These are phyloP conservation scores for Stenotaenia linearis DNA, from an alignment of 2,888 invertebrate species.

Conservation along the genomic window DNA sequence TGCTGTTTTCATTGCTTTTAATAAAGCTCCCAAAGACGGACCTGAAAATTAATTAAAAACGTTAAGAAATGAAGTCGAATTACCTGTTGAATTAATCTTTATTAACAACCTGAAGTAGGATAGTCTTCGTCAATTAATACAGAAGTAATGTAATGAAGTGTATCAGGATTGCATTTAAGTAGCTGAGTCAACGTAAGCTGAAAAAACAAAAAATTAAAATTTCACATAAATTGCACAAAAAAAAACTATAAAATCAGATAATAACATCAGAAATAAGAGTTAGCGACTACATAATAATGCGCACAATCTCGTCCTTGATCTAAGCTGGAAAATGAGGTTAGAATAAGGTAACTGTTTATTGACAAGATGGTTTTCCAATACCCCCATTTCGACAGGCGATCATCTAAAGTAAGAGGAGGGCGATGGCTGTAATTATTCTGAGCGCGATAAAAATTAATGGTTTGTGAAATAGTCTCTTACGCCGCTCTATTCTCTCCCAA, in stretches of 20 bases:
- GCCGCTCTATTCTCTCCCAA: neutral
- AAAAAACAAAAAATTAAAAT: neutral
- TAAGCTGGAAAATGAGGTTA: neutral
- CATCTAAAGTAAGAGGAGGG: neutral
- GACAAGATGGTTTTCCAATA: conserved; percentile 4
- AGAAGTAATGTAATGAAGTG: conserved; percentile 33
- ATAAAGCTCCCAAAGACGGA: conserved; percentile 26
- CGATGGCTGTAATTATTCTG: neutral
- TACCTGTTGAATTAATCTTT: neutral
- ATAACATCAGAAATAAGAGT: neutral
- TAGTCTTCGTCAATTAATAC: conserved; percentile 29
- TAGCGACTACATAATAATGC: neutral
- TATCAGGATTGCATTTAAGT: conserved; percentile 34
- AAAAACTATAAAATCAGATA: neutral
- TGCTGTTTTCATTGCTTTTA: conserved; percentile 29
- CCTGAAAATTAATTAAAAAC: neutral
- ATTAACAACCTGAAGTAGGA: conserved; percentile 29
- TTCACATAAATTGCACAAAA: too few species aligned
- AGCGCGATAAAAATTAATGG: conserved; percentile 1
- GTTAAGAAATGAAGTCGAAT: neutral
- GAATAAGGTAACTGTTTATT: conserved; percentile 5
- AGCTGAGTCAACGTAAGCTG: conserved; percentile 33
- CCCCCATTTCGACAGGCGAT: conserved; percentile 2
- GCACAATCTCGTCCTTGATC: neutral
- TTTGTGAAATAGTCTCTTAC: neutral